Base-by-base conservation (phyloP, 2,113 vertebrate genomes). In the Tringa solitaria region DNA sequence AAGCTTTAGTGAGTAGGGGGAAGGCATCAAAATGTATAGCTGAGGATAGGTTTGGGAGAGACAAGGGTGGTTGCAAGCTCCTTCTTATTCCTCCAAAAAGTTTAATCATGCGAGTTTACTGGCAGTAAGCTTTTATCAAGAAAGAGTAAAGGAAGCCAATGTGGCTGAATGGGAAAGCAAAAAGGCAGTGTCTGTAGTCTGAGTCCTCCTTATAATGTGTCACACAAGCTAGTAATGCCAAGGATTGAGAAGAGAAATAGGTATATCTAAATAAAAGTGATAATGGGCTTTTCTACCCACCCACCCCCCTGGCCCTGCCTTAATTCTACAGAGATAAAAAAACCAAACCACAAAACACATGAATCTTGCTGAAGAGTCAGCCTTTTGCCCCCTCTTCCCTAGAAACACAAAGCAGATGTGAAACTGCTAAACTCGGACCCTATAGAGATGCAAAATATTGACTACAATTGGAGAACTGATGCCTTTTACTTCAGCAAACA, bases 231-330 rank as follows among this genome's bases (percentile, higher is more conserved):
- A 56, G 14, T 12, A 8, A 3, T 20, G 4, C 41, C 51, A 48
- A 56, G 24, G 60, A 69, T 5, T 12, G 13, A 68, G 27, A 73
- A 17, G 10, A 51, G 16, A 77, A 95, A 86, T 19, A 1, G 4
- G 3, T 53, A 21, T 28, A 21, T 28, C 30, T 7, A 85, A 45
- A 64, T 28, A 32, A 74, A 92, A 59, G 21, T 33, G 0, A 20
- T 32, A 24, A 39, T 22, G 27, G 12, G 4, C 3, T 20, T 48
- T 60, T 67, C 12, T 79, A 54, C 51, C 39, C 39, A 41, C 39
- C 39, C 41, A n/a, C 41, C 41, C 2, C 3, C 10, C 5, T 4
- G 10, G 3, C 6, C 2, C 9, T 7, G 6, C 10, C 12, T 27
- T 65, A 22, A 30, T 87, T 51, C 19, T 73, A 33, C 77, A 12